phyloP scores from a whole-genome alignment of 2,797 vertebrate genomes.

The Prionace glauca region DNA sequence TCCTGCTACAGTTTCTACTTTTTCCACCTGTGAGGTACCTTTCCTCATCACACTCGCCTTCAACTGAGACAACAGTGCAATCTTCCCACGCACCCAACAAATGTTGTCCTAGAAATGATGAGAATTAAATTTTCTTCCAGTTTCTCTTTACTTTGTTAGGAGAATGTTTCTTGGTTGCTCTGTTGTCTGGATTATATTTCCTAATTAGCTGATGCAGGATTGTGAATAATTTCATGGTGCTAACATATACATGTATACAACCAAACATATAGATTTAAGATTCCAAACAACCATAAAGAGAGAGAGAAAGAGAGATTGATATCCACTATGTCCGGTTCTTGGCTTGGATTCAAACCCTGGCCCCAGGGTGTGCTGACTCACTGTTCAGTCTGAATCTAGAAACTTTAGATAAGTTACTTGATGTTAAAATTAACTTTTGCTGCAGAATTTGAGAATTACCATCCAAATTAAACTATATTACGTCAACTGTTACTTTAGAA shows the following conservation, averaged over 20 bases:
- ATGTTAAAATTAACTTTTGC: not conserved
- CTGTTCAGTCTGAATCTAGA: not conserved
- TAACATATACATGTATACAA: not conserved
- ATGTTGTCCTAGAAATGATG: not conserved
- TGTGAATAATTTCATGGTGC: not conserved
- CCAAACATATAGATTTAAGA: not conserved
- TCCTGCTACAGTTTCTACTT: constrained; percentile 1
- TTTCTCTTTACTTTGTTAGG: not conserved
- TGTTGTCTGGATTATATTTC: not conserved
- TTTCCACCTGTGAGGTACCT: not conserved
- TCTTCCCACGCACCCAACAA: not conserved
- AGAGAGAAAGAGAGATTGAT: not conserved
- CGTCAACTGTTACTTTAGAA: not conserved
- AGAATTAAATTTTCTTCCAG: not conserved
- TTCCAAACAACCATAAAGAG: not conserved
- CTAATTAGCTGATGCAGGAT: not conserved
- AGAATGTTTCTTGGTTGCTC: not conserved
- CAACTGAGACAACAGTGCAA: not conserved
- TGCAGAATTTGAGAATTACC: not conserved
- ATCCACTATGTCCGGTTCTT: not conserved
- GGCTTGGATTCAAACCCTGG: not conserved
- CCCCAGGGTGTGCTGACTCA: not conserved
- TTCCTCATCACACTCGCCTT: not conserved
- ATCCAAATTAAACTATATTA: not conserved
- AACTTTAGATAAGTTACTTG: not conserved